phyloP scores from a whole-genome alignment of 2,113 vertebrate genomes.

The Deroptyus accipitrinus region DNA sequence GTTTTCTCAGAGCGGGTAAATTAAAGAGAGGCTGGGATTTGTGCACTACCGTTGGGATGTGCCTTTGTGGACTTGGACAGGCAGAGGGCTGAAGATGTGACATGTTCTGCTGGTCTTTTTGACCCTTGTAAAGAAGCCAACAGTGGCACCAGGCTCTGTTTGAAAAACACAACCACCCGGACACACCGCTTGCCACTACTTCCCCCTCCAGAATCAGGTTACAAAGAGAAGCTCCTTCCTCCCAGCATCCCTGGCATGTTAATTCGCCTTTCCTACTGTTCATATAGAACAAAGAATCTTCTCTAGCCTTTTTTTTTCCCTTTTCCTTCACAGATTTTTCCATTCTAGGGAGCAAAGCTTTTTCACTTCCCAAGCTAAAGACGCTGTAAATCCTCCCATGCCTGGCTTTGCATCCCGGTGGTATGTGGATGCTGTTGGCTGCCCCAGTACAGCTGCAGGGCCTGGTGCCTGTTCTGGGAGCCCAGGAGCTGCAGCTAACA shows the following conservation, averaged over 20 bases:
- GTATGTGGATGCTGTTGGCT: not conserved
- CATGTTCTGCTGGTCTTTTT: not conserved
- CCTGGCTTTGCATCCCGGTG: not conserved
- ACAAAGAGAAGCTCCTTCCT: not conserved
- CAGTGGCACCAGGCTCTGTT: not conserved
- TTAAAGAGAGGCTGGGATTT: not conserved
- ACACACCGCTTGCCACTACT: not conserved
- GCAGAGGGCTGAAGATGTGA: not conserved
- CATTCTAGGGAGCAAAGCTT: not conserved
- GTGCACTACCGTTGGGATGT: accelerated
- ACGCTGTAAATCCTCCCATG: not conserved
- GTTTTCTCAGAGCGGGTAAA: not conserved
- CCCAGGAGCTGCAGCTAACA: not conserved
- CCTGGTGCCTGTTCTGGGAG: not conserved
- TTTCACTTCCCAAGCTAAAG: not conserved
- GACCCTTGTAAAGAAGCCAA: not conserved
- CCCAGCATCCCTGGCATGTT: not conserved
- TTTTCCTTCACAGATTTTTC: not conserved
- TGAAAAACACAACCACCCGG: accelerated
- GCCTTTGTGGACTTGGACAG: not conserved
- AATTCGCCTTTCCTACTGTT: not conserved
- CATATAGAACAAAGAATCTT: not conserved
- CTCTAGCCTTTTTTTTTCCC: not conserved
- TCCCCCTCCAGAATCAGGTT: not conserved
- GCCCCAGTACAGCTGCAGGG: not conserved